phyloP scores from a whole-genome alignment of 2,888 invertebrate genomes.

The Scaptomyza polygonia region DNA sequence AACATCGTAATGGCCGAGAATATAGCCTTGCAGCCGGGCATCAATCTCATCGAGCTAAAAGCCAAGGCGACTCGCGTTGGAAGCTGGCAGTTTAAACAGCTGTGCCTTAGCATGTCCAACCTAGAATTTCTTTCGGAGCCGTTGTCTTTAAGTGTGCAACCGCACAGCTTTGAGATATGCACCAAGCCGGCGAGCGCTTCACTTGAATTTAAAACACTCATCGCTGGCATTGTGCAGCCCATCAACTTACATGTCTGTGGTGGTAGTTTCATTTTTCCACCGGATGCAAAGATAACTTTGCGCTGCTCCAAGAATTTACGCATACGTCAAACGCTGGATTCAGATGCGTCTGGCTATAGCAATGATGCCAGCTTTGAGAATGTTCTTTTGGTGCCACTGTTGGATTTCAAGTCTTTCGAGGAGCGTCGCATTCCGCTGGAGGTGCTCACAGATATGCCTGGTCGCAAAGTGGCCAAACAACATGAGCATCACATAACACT shows the following conservation, averaged over 20 bases:
- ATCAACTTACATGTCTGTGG: constrained; percentile 90
- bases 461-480: constrained; percentile 88
- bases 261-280: constrained; percentile 90
- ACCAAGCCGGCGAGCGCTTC: constrained; percentile 86
- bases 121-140: constrained; percentile 90
- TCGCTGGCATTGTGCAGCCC: constrained; percentile 92
- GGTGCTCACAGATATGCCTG: constrained; percentile 90
- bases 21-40: constrained; percentile 87
- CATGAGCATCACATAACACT: constrained; percentile 92
- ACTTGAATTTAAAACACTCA: constrained; percentile 88
- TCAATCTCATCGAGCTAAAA: constrained; percentile 87
- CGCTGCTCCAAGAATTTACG: constrained; percentile 84
- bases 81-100: constrained; percentile 88
- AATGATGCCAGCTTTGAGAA: constrained; percentile 75
- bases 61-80: constrained; percentile 88
- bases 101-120: constrained; percentile 85
- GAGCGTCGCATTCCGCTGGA: constrained; percentile 87
- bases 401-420: constrained; percentile 88
- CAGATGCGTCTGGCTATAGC: constrained; percentile 12
- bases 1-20: constrained; percentile 86
- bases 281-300: constrained; percentile 85
- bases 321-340: constrained; percentile 65
- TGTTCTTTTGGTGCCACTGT: constrained; percentile 85
- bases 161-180: constrained; percentile 83
- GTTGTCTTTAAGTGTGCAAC: constrained; percentile 82